Base-by-base conservation (phyloP, 2,888 invertebrate species). In the Diabrotica balteata region DNA sequence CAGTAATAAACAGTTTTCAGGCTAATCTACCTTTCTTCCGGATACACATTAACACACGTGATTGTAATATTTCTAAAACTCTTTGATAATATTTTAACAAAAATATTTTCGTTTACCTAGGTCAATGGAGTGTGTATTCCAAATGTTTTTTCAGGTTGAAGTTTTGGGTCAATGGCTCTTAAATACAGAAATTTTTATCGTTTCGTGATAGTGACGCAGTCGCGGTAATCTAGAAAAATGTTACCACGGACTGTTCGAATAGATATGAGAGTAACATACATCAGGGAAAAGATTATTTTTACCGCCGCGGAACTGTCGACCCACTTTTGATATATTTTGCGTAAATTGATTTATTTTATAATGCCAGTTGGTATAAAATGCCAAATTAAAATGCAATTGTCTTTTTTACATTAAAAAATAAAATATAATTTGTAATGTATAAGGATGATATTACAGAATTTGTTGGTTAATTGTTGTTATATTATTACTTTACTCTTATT, bases 81-180 rank as follows among this genome's bases (percentile, higher is more conserved):
- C 53, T 53, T 53, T 53, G 53, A 53, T 53, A 42, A 42, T 42
- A 53, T 53, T 53, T 53, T 43, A 7, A 43, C n/a, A 53, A 53
- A 53, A 53, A 53, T 53, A 53, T 53, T 53, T 53, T 53, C 53
- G 53, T 53, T 53, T 1, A 1, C 42, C 42, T 53, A 53, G 42
- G 42, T 53, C 42, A 53, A 42, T 52, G 32, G 10, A 17, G 52
- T 52, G 53, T 42, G n/a, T 53, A 53, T 53, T 53, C 11, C n/a
- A 32, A 42, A 8, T 53, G 43, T 53, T 53, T 53, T 53, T 53
- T 53, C 53, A 53, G 43, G 42, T 10, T 32, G n/a, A n/a, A 9
- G 43, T 53, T 53, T 53, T 53, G 32, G 53, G 53, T 53, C 53
- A 53, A 53, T 53, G 43, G 43, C 42, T 53, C n/a, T 43, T 43